These are phyloP conservation scores for Serinus canaria DNA, from an alignment of 2,113 vertebrate species.

Conservation along the genomic window DNA sequence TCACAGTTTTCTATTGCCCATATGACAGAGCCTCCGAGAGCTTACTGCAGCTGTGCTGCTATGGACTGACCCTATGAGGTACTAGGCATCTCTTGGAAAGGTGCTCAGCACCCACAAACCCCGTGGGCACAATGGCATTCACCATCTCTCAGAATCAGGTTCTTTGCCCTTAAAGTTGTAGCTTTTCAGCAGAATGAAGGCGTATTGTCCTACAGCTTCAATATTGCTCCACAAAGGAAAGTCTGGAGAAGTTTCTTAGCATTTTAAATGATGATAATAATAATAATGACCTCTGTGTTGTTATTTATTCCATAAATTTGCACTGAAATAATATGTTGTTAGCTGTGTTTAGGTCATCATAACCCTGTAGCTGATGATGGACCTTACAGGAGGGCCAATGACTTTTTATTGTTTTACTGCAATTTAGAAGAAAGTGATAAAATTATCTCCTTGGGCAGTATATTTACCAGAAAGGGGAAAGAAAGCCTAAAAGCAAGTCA, in stretches of 20 bases:
- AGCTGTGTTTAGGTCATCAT: not conserved
- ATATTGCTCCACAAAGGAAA: not conserved
- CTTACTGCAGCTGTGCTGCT: not conserved
- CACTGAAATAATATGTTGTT: not conserved
- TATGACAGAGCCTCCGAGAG: not conserved
- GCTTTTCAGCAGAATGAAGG: not conserved
- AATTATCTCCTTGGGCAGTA: not conserved
- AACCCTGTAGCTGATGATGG: not conserved
- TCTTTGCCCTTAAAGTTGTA: not conserved
- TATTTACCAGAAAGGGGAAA: not conserved
- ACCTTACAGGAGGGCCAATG: fast-evolving
- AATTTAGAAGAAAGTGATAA: not conserved
- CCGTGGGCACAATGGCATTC: not conserved
- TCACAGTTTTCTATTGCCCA: not conserved
- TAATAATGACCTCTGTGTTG: not conserved
- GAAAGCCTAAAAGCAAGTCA: not conserved
- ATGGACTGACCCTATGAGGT: not conserved
- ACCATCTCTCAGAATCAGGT: not conserved
- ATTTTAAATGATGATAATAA: not conserved
- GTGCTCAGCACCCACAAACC: not conserved
- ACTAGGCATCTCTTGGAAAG: not conserved
- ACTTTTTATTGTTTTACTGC: not conserved
- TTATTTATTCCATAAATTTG: not conserved
- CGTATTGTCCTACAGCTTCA: not conserved
- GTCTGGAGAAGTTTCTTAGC: not conserved